Evolutionary conservation across 2,797 vertebrate species (phyloP).

Genomic region (Hafferia zeledoni): DNA sequence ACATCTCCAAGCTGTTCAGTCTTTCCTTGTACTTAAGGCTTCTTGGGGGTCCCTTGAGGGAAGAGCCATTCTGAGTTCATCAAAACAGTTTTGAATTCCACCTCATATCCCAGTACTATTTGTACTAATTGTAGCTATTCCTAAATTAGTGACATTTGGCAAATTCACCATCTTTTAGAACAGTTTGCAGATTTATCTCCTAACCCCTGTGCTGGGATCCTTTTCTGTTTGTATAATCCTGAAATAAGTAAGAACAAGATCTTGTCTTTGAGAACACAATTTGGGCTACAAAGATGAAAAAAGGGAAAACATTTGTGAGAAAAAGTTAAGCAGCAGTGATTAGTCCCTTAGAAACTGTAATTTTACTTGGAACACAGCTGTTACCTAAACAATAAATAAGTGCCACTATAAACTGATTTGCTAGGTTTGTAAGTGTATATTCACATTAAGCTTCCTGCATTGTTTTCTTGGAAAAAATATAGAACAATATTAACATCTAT

Average conservation of each 20-base stretch:
- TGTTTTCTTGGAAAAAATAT: background rate
- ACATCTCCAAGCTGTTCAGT: background rate
- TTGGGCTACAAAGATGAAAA: background rate
- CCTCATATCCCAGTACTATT: background rate
- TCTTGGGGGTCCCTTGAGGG: background rate
- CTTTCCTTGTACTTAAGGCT: background rate
- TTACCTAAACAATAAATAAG: slow-evolving; percentile 1
- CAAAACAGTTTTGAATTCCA: background rate
- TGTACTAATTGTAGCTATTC: background rate
- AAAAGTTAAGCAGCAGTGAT: background rate
- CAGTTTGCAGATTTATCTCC: background rate
- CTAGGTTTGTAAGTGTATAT: background rate
- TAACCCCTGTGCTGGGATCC: background rate
- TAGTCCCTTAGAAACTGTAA: background rate
- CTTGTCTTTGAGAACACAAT: background rate
- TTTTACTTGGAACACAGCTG: background rate
- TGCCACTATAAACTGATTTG: background rate
- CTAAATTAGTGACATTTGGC: background rate
- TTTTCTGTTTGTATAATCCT: background rate
- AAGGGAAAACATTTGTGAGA: background rate
- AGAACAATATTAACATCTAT: background rate
- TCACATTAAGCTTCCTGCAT: background rate
- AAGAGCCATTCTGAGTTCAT: background rate
- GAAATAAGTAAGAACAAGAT: background rate
- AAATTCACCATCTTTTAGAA: background rate